Base-by-base conservation (phyloP, 2,888 invertebrate species). In the Watsonalla cultraria region DNA sequence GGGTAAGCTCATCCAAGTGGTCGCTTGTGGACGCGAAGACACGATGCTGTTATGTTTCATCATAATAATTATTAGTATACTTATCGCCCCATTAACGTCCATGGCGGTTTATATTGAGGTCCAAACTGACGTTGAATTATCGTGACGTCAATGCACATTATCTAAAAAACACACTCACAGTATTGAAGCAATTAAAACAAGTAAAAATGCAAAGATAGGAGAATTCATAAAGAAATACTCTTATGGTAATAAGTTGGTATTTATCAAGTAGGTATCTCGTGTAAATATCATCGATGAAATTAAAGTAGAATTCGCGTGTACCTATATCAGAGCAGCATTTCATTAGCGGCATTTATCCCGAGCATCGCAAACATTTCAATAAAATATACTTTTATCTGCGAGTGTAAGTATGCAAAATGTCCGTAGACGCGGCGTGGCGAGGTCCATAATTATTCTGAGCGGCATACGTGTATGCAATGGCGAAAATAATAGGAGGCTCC, bases 401-500 rank as follows among this genome's bases (percentile, higher is more conserved):
- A 64, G 64, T 70, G 71, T 76, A 73, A 77, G 78, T 80, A 81
- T 78, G 80, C 80, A 76, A 81, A 81, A 79, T 76, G 78, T 76
- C 65, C 76, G 78, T 76, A 72, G 72, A 76, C 71, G 68, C 72
- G 68, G 77, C 74, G 66, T 70, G 42, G 42, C 72, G 68, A 78
- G 74, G 73, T 66, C 74, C 74, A 77, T 78, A 79, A 78, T 75
- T 79, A 80, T 80, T 78, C 77, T 70, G 74, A 72, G 70, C 74
- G 65, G 74, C 64, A 69, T 71, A 68, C 69, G 65, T 64, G 71
- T 70, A 68, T 67, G 71, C 68, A 77, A 68, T 71, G 66, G 68
- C 72, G 70, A 66, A 78, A 78, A 80, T 80, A 83, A 82, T 79
- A 83, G 80, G 65, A 67, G 57, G 69, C 70, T 76, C 74, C 64